Evolutionary conservation across 2,113 vertebrate species (phyloP).

Genomic region (Pteruthius melanotis): DNA sequence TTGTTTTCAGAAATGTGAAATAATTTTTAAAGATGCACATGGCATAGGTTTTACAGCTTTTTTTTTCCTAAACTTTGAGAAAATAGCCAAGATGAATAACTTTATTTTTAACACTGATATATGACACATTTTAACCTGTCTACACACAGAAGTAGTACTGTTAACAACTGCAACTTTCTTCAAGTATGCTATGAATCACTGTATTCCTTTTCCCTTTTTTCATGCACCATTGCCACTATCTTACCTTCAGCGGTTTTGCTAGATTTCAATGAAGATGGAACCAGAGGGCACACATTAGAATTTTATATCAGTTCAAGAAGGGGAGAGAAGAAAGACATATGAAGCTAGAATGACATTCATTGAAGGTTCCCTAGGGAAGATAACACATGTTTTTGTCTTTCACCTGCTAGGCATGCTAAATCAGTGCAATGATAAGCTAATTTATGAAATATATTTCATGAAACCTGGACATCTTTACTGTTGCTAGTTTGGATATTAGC

Average conservation of each 20-base stretch:
- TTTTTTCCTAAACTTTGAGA: constrained; percentile 64
- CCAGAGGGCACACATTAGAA: constrained; percentile 84
- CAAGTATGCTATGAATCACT: constrained; percentile 77
- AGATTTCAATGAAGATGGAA: constrained; percentile 81
- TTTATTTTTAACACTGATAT: constrained; percentile 74
- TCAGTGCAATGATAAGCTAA: constrained; percentile 88
- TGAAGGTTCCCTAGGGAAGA: constrained; percentile 85
- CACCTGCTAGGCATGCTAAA: constrained; percentile 90
- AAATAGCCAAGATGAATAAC: constrained; percentile 70
- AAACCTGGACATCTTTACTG: constrained; percentile 84
- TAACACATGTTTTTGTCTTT: constrained; percentile 88
- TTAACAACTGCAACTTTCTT: constrained; percentile 81
- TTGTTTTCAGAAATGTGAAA: constrained; percentile 16
- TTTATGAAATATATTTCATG: constrained; percentile 85
- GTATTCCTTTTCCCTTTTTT: constrained; percentile 74
- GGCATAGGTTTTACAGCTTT: constrained; percentile 42
- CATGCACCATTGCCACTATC: constrained; percentile 85
- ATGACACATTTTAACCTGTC: constrained; percentile 79
- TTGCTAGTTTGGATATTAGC: constrained; percentile 79
- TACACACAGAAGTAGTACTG: constrained; percentile 72
- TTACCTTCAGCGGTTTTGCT: constrained; percentile 86
- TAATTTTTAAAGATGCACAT: constrained; percentile 44
- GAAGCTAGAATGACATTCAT: constrained; percentile 85
- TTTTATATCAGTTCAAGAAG: constrained; percentile 86
- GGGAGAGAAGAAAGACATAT: constrained; percentile 82